Conservation (phyloP, 2,113 vertebrate genomes). For the Synchiropus splendidus region DNA sequence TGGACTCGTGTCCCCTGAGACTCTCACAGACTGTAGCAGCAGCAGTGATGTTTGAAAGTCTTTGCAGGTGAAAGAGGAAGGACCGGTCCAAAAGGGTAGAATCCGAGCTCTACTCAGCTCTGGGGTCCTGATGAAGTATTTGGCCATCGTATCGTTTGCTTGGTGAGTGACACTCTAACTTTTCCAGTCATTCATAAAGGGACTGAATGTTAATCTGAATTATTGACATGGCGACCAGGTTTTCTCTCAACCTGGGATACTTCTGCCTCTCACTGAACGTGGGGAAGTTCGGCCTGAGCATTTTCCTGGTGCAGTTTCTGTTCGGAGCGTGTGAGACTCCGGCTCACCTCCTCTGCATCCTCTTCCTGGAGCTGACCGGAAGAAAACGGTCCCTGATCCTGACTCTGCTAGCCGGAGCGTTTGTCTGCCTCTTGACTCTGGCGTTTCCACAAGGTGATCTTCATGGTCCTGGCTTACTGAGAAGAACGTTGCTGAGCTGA, state of each 20-base stretch:
- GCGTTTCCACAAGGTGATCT: constrained; percentile 53
- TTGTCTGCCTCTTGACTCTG: constrained; percentile 38
- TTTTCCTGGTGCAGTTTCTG: constrained; percentile 37
- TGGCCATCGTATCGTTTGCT: constrained; percentile 31
- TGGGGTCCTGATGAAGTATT: constrained; percentile 34
- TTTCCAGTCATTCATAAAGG: background rate
- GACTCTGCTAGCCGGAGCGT: constrained; percentile 15
- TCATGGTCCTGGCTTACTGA: background rate
- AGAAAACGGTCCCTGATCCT: constrained; percentile 38
- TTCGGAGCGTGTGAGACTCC: constrained; percentile 48
- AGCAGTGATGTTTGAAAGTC: too few relatives aligned
- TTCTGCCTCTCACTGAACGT: constrained; percentile 40
- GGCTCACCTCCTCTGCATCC: constrained; percentile 32
- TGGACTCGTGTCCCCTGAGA: too few relatives aligned
- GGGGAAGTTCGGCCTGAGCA: constrained; percentile 30
- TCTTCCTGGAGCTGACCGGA: constrained; percentile 45
- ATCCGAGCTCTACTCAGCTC: constrained; percentile 36
- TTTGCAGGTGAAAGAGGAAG: constrained; percentile 11
- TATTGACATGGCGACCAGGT: constrained; percentile 33
- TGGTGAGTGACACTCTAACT: constrained; percentile 32
- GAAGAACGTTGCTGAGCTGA: background rate
- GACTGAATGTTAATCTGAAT: background rate
- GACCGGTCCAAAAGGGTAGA: constrained; percentile 14
- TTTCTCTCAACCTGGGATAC: constrained; percentile 41
- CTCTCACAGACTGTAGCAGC: background rate